Evolutionary conservation across 2,888 invertebrate species (phyloP), one percentile per base, ranked within the genome.

Genomic region (Scaptomyza tumidula): DNA sequence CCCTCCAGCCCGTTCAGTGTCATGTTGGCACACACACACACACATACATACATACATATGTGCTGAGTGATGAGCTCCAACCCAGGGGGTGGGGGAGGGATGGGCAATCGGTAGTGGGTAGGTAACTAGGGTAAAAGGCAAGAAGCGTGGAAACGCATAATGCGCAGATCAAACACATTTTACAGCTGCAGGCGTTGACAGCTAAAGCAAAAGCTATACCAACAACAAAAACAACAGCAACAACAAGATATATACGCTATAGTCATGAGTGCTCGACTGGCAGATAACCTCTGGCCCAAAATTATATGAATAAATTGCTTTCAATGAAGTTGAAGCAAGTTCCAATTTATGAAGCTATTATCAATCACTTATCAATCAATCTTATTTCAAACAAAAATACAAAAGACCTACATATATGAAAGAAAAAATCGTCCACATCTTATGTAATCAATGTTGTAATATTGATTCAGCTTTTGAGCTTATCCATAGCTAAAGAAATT

Each of bases 141-240:
- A 54, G 49, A 50, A 55, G 41, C 75, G 61, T 77, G 75, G 55
- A 64, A 60, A 60, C 58, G 72, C 77, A 80, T 79, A 78, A 78
- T 78, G 57, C 65, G 59, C 43, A 78, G 75, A 75, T 79, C 66
- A 78, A 78, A 78, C 66, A 78, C 66, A 72, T 71, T 70, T 70
- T 35, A 13, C 43, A 43, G 78, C 76, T 70, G 59, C 78, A 63
- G 69, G 78, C 74, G 49, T 48, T 58, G 55, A 62, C 61, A 68
- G 57, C 37, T 46, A 35, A 46, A 50, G 45, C 55, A 24, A 41
- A 13, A 16, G 10, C 58, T 11, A 49, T 6, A 56, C 24, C 19
- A 33, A 45, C 7, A 33, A 57, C 27, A n/a, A n/a, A n/a, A 54
- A 44, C 16, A 46, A 39, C n/a, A 29, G 6, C 9, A 39, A 13